Base-by-base conservation (phyloP, 2,113 vertebrate species). In the Hemicordylus capensis region DNA sequence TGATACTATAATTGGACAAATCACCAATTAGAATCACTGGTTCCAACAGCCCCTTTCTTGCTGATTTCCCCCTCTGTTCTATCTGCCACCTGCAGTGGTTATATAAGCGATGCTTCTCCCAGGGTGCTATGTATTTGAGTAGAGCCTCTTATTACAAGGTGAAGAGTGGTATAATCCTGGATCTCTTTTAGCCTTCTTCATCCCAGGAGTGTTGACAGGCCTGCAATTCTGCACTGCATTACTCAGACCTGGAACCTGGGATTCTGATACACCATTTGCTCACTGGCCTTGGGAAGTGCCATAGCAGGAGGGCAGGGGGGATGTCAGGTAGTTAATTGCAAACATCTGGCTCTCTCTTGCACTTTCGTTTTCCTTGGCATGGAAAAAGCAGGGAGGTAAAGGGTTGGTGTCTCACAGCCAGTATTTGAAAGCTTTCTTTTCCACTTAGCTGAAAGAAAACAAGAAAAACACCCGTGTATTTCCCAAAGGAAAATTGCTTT, bases 291-390 rank as follows among this genome's bases (percentile, higher is more conserved):
- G 66, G 56, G 67, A 79, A 74, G 75, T 44, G 46, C 56, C 59
- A 63, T 79, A 63, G 74, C 80, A 83, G 75, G 81, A 87, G 75
- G 86, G 86, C 80, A 79, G 86, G 39, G 56, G 39, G 76, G 79
- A 73, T 70, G 44, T 77, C 72, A 67, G 79, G 24, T 73, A 58
- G 37, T 73, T 87, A 84, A 88, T 80, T 80, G 59, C 69, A 84
- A 80, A 80, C 87, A 88, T 88, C 87, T 88, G 69, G 48, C 63
- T 84, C 48, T 84, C 48, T 61, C 48, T 84, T 19, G 58, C 54
- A 59, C 39, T 67, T 4, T 58, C 66, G 69, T 67, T 88, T 88
- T 54, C 67, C 34, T n/a, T 84, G 86, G 75, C 42, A 4, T 75
- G 69, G 20, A 46, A 70, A 39, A 26, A 72, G n/a, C 56, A 54